Evolutionary conservation across 2,888 invertebrate genomes (phyloP).

Genomic region (Acleris cristana): DNA sequence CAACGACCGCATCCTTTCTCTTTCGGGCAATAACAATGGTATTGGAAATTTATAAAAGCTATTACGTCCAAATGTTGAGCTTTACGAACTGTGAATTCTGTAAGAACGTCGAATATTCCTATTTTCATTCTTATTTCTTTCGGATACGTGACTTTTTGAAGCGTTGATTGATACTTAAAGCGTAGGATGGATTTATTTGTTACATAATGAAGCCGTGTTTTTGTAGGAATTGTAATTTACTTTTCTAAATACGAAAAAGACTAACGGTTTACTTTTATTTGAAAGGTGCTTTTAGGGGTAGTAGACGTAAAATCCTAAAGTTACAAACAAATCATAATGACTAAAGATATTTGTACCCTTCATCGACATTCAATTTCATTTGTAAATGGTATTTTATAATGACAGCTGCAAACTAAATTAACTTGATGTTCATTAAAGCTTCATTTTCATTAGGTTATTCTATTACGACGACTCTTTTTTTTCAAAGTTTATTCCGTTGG

Average conservation of each 20-base stretch:
- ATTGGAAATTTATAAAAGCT: constrained; percentile 64
- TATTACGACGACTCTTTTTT: too few relatives aligned
- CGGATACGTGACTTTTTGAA: constrained; percentile 26
- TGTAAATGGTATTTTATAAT: not conserved
- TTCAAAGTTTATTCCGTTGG: too few relatives aligned
- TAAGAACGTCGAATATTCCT: constrained; percentile 28
- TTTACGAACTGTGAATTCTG: constrained; percentile 65
- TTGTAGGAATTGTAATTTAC: constrained; percentile 10
- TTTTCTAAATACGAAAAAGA: not conserved
- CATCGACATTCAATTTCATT: not conserved
- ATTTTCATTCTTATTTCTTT: constrained; percentile 33
- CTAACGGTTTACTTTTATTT: too few relatives aligned
- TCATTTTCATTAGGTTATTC: too few relatives aligned
- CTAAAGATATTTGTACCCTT: not conserved
- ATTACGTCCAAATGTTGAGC: constrained; percentile 57
- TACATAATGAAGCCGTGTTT: constrained; percentile 25
- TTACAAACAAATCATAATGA: not conserved
- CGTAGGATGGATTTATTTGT: not conserved
- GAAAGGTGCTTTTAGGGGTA: too few relatives aligned
- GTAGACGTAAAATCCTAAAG: not conserved
- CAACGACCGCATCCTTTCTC: constrained; percentile 62
- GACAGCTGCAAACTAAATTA: too few relatives aligned
- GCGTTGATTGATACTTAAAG: constrained; percentile 35
- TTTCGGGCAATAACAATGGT: constrained; percentile 60
- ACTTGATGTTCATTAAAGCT: too few relatives aligned